phyloP scores from a whole-genome alignment of 2,888 invertebrate genomes.

The Drosophila parthenogenetica region DNA sequence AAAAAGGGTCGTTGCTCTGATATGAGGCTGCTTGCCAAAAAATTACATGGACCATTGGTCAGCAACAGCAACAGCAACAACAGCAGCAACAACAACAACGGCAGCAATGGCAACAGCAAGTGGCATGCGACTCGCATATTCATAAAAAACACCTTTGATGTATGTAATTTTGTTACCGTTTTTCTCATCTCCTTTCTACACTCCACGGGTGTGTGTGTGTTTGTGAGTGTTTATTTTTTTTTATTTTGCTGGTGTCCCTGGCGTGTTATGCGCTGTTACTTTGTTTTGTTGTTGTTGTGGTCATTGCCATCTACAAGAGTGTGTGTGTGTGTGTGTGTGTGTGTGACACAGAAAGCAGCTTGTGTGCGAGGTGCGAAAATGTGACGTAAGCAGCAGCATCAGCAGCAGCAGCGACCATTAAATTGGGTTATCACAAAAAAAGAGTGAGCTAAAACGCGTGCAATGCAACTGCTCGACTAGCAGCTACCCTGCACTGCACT shows the following conservation, averaged over 20 bases:
- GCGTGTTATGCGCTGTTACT: conserved; percentile 41
- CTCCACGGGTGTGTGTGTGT: not conserved
- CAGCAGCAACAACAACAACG: conserved; percentile 26
- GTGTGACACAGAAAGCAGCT: conserved; percentile 72
- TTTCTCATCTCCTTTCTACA: conserved; percentile 31
- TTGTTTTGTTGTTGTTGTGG: conserved; percentile 33
- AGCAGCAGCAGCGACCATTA: conserved; percentile 65
- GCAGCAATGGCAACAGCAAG: conserved; percentile 14
- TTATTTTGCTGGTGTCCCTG: conserved; percentile 53
- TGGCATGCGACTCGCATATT: conserved; percentile 58
- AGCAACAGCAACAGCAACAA: conserved; percentile 53
- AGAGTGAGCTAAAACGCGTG: conserved; percentile 2
- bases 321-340: conserved; percentile 43
- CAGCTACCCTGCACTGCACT: conserved; percentile 17
- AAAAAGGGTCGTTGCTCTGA: conserved; percentile 68
- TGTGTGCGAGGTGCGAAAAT: conserved; percentile 75
- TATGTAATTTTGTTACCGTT: conserved; percentile 76
- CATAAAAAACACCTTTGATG: conserved; percentile 76
- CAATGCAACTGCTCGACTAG: conserved; percentile 9
- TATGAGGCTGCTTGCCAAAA: conserved; percentile 76
- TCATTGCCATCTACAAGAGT: conserved; percentile 26
- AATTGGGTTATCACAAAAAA: conserved; percentile 68
- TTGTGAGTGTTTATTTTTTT: conserved; percentile 31
- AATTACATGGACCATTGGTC: conserved; percentile 79
- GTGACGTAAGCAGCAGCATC: conserved; percentile 73